Evolutionary conservation across 2,888 invertebrate species (phyloP).

Genomic region (Xestia xanthographa): DNA sequence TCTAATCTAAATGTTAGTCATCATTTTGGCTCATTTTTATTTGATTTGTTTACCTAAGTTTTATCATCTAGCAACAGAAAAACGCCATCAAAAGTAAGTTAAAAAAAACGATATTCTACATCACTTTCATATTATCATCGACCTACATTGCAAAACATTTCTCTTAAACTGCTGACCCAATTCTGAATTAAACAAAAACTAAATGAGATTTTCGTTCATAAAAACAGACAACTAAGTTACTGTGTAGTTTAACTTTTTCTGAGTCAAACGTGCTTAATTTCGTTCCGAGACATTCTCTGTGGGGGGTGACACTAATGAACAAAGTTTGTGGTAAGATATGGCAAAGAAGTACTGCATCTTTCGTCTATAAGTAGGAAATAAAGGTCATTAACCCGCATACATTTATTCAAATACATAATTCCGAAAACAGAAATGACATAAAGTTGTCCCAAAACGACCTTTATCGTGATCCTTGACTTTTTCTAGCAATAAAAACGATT

Average conservation of each 20-base stretch:
- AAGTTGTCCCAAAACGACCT: too few relatives aligned
- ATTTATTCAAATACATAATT: too few relatives aligned
- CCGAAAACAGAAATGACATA: too few relatives aligned
- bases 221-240: constrained; percentile 34
- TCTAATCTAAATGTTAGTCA: background rate
- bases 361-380: too few relatives aligned
- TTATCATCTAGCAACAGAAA: too few relatives aligned
- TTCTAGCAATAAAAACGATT: too few relatives aligned
- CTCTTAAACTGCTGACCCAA: constrained; percentile 47
- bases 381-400: too few relatives aligned
- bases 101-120: constrained; percentile 3
- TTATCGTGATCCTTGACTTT: too few relatives aligned
- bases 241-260: constrained; percentile 36
- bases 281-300: background rate
- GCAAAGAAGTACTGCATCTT: background rate
- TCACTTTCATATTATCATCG: constrained; percentile 32
- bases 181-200: constrained; percentile 43
- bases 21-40: background rate
- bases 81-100: background rate
- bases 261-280: constrained; percentile 38
- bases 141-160: constrained; percentile 52
- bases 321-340: background rate
- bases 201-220: constrained; percentile 36
- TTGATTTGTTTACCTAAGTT: background rate
- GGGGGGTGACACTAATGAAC: background rate